These are phyloP conservation scores for Xiphophorus maculatus DNA, from an alignment of 2,113 vertebrate genomes.

Conservation along the genomic window DNA sequence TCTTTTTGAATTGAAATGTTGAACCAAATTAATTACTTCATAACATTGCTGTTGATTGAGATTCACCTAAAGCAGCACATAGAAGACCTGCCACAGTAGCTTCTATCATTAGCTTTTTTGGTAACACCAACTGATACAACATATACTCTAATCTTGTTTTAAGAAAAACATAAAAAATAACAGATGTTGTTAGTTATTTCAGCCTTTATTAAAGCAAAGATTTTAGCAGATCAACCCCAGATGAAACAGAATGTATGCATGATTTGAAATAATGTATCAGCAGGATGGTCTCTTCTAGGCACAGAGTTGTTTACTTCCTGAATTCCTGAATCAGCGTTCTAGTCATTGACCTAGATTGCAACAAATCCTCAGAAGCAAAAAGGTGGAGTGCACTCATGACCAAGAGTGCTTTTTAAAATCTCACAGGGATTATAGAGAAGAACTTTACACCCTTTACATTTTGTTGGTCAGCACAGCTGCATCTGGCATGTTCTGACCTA, in stretches of 20 bases:
- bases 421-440: neutral
- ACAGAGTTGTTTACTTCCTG: constrained; percentile 53
- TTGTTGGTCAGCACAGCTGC: neutral
- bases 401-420: constrained; percentile 27
- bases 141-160: neutral
- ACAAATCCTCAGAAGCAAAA: constrained; percentile 23
- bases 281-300: constrained; percentile 38
- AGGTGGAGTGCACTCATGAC: constrained; percentile 38
- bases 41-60: neutral
- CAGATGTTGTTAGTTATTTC: constrained; percentile 13
- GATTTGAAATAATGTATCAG: constrained; percentile 54
- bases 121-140: constrained; percentile 26
- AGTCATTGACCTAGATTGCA: constrained; percentile 59
- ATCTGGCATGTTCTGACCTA: neutral
- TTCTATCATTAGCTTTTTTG: neutral
- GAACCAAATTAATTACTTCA: neutral
- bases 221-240: constrained; percentile 46
- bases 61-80: neutral
- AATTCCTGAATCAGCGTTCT: constrained; percentile 54
- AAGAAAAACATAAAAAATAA: constrained; percentile 1
- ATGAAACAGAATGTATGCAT: constrained; percentile 58
- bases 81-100: neutral
- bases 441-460: neutral
- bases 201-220: constrained; percentile 7
- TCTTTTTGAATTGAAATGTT: neutral